phyloP scores from a whole-genome alignment of 2,888 invertebrate genomes.

The Dascillus cervinus region DNA sequence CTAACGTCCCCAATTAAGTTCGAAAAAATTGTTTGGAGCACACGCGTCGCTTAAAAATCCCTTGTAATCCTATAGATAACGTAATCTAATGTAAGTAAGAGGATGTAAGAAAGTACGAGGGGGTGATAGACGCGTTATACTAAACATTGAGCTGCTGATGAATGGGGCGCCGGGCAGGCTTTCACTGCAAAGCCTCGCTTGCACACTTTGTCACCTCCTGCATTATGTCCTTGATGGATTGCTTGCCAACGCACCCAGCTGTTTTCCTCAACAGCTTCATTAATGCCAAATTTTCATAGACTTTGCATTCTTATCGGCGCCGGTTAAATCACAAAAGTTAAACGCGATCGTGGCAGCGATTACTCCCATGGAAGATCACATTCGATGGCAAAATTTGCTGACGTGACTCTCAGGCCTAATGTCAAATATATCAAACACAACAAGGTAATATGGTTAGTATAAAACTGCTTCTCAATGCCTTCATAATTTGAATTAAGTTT shows the following conservation, averaged over 20 bases:
- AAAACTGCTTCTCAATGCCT: no score
- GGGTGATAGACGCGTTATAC: constrained; percentile 30
- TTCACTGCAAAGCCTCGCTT: constrained; percentile 33
- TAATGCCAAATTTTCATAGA: constrained; percentile 34
- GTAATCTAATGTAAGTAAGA: constrained; percentile 30
- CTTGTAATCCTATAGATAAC: constrained; percentile 26
- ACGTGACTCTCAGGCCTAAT: no score
- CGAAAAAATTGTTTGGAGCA: no score
- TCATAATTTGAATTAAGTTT: no score
- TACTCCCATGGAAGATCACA: neutral
- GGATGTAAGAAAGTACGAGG: constrained; percentile 16
- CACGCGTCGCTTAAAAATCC: constrained; percentile 19
- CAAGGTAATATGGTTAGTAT: no score
- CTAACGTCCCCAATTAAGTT: no score
- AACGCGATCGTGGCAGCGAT: neutral
- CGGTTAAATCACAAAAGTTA: neutral
- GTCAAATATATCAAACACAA: no score
- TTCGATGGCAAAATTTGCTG: neutral
- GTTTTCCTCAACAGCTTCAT: constrained; percentile 37
- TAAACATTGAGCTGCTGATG: constrained; percentile 36
- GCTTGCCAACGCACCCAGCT: constrained; percentile 32
- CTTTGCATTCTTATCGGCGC: neutral
- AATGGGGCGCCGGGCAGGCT: constrained; percentile 35
- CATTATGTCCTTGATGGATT: constrained; percentile 40
- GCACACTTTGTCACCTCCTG: constrained; percentile 39